Percentiles rank a stretch among this genome's conserved stretches.
phyloP scores from a whole-genome alignment of 2,888 invertebrate genomes.

The Nasonovia ribisnigri region DNA sequence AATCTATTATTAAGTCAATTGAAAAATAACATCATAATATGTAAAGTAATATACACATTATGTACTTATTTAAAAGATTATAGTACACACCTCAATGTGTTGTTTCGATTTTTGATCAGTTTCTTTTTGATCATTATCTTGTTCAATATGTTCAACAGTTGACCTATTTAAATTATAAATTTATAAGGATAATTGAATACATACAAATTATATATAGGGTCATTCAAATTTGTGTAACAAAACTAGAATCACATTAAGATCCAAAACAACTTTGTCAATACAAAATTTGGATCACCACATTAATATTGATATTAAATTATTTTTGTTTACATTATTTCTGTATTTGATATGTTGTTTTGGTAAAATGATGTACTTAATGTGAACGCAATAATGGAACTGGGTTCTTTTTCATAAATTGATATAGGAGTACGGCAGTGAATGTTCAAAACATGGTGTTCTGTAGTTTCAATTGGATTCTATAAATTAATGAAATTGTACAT shows the following conservation, averaged over 20 bases:
- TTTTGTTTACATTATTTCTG: slow-evolving; percentile 50
- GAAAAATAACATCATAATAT: neutral
- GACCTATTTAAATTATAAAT: slow-evolving; percentile 32
- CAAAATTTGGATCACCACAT: neutral
- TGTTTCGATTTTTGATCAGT: slow-evolving; percentile 52
- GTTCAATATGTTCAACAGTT: slow-evolving; percentile 37
- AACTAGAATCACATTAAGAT: neutral
- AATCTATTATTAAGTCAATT: neutral
- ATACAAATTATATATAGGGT: neutral
- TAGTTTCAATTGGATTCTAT: slow-evolving; percentile 75
- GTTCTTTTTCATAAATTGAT: slow-evolving; percentile 84
- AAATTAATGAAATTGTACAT: slow-evolving; percentile 68
- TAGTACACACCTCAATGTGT: slow-evolving; percentile 68
- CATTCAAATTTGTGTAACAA: neutral
- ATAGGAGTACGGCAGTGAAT: slow-evolving; percentile 75
- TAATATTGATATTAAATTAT: slow-evolving; percentile 39
- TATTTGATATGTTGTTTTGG: slow-evolving; percentile 73
- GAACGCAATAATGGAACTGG: slow-evolving; percentile 88
- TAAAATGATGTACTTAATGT: slow-evolving; percentile 82
- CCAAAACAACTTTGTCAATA: neutral
- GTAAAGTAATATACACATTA: neutral
- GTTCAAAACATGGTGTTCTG: slow-evolving; percentile 81
- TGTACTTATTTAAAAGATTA: too few relatives aligned
- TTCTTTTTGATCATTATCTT: slow-evolving; percentile 60
- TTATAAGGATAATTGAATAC: neutral